Evolutionary conservation across 64 coral and sea anemone genomes (phyloP), one percentile per base, ranked within the genome.

Genomic region (Actinia tenebrosa): DNA sequence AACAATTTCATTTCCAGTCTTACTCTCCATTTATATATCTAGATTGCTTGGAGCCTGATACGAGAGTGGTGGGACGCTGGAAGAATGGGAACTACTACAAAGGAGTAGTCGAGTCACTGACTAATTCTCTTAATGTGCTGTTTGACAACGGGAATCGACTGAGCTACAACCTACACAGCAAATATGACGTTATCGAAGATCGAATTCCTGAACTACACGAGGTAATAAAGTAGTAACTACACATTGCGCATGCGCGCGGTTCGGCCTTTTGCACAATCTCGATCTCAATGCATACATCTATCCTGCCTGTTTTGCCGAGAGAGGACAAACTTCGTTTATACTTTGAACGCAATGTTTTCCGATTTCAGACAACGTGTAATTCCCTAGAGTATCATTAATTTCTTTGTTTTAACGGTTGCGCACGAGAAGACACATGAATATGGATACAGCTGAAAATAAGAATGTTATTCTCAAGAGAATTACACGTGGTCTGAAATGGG

Each of bases 11-110:
- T 37, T 37, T 37, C 30, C 30, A 37, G 30, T 37, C 30, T 71
- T 50, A 8, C 17, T 83, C 5, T 81, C 10, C 14, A 5, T 42
- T 37, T 37, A 7, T 88, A 4, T 69, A 87, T 22, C 3, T 64
- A 96, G 94, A 90, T 37, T 96, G 94, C 50, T 50, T 96, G 37
- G 94, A 96, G 50, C 94, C 94, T 10, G 91, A 88, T 1, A 60
- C 86, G 16, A 92, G 94, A 77, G 94, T 96, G 6, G 50, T 96
- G 44, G 87, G 87, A 30, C 94, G 94, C 56, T 96, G 94, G 94
- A 96, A 96, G 80, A 96, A 96, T 84, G 94, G 94, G 1, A 93
- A 96, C 71, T 96, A 93, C 80, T 96, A 96, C 71, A 96, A 96
- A 68, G 94, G 94, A 45, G 89, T 87, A 4, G 86, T 96, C 26